phyloP scores from a whole-genome alignment of 2,797 vertebrate genomes.

The Amblyraja radiata region DNA sequence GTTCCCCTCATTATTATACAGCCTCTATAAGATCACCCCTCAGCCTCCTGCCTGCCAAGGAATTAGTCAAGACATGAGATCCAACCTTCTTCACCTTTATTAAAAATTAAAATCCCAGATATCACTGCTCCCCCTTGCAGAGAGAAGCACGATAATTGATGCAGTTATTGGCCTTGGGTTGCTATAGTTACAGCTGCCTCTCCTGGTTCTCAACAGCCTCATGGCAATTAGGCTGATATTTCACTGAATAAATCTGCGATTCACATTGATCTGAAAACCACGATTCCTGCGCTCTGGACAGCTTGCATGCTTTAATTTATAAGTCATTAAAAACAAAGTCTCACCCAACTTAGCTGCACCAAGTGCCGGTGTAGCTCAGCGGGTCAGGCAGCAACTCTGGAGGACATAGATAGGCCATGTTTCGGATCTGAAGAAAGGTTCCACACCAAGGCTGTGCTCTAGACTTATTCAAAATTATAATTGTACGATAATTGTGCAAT shows the following conservation, averaged over 20 bases:
- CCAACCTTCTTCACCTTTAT: background rate
- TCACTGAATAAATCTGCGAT: background rate
- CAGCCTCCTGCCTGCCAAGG: no score
- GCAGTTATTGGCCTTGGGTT: background rate
- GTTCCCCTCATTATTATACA: no score
- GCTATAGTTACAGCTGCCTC: slow-evolving; percentile 13
- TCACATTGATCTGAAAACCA: background rate
- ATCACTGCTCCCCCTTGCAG: background rate
- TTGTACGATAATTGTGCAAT: no score
- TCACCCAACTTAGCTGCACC: no score
- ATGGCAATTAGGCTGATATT: background rate
- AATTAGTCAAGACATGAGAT: background rate
- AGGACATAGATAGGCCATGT: no score
- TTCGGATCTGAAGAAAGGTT: no score
- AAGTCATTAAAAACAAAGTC: no score
- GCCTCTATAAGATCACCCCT: no score
- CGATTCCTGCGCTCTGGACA: background rate
- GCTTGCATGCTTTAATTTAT: background rate
- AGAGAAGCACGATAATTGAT: background rate
- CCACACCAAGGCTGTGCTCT: no score
- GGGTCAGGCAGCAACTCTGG: no score
- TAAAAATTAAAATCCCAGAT: background rate
- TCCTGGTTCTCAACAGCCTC: background rate
- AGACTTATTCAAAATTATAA: no score
- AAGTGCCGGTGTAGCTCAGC: no score